Evolutionary conservation across 2,113 vertebrate genomes (phyloP).

Genomic region (Poeciliopsis occidentalis): DNA sequence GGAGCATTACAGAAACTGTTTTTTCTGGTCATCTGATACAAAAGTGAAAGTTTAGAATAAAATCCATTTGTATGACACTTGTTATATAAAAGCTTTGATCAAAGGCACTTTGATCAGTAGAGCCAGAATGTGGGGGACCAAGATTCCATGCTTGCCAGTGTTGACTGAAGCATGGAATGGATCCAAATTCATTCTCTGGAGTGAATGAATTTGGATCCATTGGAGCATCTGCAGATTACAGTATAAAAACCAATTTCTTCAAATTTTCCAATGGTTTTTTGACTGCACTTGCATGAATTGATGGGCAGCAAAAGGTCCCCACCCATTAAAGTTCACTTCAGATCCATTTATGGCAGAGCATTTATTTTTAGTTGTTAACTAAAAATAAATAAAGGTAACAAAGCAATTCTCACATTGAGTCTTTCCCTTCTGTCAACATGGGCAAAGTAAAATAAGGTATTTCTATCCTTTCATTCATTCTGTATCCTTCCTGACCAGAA

Average conservation of each 20-base stretch:
- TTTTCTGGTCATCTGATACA: not conserved
- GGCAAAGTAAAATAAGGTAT: constrained; percentile 53
- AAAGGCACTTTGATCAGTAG: not conserved
- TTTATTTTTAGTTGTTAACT: no score
- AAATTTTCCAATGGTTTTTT: constrained; percentile 38
- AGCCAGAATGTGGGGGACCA: not conserved
- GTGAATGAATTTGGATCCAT: not conserved
- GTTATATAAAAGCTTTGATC: not conserved
- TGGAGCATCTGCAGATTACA: constrained; percentile 25
- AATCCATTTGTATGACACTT: not conserved
- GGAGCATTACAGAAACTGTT: not conserved
- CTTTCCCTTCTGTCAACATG: constrained; percentile 46
- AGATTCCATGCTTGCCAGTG: constrained; percentile 3
- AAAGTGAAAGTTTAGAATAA: not conserved
- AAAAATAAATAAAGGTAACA: no score
- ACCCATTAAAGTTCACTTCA: constrained; percentile 47
- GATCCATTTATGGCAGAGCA: constrained; percentile 59
- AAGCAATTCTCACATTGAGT: constrained; percentile 30
- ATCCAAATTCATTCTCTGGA: not conserved
- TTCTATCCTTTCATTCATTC: constrained; percentile 55
- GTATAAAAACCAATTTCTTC: constrained; percentile 14
- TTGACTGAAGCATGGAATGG: no score
- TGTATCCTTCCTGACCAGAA: constrained; percentile 52
- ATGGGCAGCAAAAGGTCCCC: constrained; percentile 32
- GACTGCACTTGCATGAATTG: constrained; percentile 31